Percentiles rank a stretch among this genome's conserved stretches.
Conservation (phyloP, 2,888 invertebrate genomes). For the Troides oblongomaculatus region DNA sequence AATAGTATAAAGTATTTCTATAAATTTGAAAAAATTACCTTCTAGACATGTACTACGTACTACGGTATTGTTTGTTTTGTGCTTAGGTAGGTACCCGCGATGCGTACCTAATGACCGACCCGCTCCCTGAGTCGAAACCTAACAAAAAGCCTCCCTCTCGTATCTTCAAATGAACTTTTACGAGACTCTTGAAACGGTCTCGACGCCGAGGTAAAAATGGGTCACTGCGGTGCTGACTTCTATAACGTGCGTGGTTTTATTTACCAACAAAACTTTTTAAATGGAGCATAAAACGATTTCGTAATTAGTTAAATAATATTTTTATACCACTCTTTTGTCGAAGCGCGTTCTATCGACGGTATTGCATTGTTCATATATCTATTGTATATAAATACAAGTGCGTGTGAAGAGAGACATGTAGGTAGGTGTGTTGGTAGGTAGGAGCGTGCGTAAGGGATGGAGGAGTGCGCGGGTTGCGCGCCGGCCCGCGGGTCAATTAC, state of each 20-base stretch:
- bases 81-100: slow-evolving; percentile 40
- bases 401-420: slow-evolving; percentile 51
- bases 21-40: slow-evolving; percentile 19
- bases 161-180: slow-evolving; percentile 56
- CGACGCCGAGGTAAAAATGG: slow-evolving; percentile 47
- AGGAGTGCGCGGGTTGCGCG: slow-evolving; percentile 60
- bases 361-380: slow-evolving; percentile 38
- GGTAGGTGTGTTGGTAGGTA: slow-evolving; percentile 32
- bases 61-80: slow-evolving; percentile 41
- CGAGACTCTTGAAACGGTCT: slow-evolving; percentile 44
- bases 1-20: not conserved
- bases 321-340: slow-evolving; percentile 5
- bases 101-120: slow-evolving; percentile 39
- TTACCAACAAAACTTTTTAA: slow-evolving; percentile 28
- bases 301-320: slow-evolving; percentile 14
- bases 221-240: slow-evolving; percentile 47
- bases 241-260: slow-evolving; percentile 36
- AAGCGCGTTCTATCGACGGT: slow-evolving; percentile 35
- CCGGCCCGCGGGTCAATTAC: slow-evolving; percentile 71
- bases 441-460: slow-evolving; percentile 49
- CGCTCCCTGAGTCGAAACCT: slow-evolving; percentile 40
- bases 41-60: slow-evolving; percentile 5
- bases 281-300: not conserved
- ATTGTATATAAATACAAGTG: slow-evolving; percentile 42
- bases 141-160: slow-evolving; percentile 49